Conservation (phyloP, 2,113 vertebrate species). For the Bambusicola thoracicus region DNA sequence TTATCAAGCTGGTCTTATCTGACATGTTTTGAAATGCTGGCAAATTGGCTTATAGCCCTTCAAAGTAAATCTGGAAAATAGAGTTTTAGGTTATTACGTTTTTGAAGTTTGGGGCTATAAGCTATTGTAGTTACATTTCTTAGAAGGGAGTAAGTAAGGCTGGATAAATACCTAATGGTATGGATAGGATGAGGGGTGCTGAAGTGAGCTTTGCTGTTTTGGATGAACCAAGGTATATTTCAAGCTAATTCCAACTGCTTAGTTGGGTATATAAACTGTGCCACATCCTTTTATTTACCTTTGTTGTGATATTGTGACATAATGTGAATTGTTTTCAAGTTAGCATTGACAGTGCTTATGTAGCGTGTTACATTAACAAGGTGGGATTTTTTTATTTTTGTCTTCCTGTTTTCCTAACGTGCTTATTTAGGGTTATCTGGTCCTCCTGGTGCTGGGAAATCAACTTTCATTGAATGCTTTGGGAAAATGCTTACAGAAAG, state of each 20-base stretch:
- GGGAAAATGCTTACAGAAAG: slow-evolving; percentile 94
- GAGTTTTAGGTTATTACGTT: not conserved
- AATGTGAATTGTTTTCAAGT: not conserved
- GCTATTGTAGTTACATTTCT: not conserved
- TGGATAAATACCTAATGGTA: not conserved
- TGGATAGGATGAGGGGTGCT: not conserved
- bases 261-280: accelerated
- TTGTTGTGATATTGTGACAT: not conserved
- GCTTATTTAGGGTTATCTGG: slow-evolving; percentile 88
- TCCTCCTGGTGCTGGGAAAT: slow-evolving; percentile 97
- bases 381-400: not conserved
- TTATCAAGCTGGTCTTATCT: not conserved
- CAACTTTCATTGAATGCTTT: slow-evolving; percentile 95
- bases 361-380: not conserved
- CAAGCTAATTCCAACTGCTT: not conserved
- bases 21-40: not conserved
- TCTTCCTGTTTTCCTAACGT: not conserved
- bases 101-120: not conserved
- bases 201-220: not conserved
- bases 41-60: not conserved
- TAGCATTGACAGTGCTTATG: accelerated
- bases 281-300: not conserved
- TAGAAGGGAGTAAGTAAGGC: not conserved
- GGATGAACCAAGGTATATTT: not conserved
- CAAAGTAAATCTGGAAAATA: not conserved